Evolutionary conservation across 2,113 vertebrate genomes (phyloP), one percentile per base, ranked within the genome.

Genomic region (Neotragus pygmaeus): DNA sequence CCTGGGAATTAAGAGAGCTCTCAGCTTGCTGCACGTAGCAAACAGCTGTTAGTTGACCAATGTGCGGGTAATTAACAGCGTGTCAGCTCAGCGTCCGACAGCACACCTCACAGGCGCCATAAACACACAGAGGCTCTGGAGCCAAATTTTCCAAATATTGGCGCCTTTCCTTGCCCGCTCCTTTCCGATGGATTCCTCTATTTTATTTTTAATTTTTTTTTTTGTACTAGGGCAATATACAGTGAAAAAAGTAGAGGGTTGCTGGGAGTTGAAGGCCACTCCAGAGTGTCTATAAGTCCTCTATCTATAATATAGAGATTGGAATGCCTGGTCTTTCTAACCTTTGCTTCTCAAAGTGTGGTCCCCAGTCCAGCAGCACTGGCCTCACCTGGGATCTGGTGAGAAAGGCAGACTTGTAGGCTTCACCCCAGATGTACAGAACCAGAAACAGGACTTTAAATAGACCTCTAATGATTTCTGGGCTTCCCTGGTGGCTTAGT

Each of bases 121-220:
- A 92, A 97, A 73, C 62, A 70, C 55, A 57, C 9, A 77, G 82
- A 85, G 60, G 17, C 60, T 53, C 55, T 23, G 86, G 70, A 96
- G 90, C 57, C 78, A 94, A 39, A 53, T 86, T 91, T 93, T 49
- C 51, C 78, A 97, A 93, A 95, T 36, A 28, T 47, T 92, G 87
- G 73, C 70, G 57, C 19, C 30, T 49, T 53, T 66, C 51, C 36
- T 66, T 70, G 55, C 33, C 66, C 73, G 33, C 39, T 97, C 3
- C 7, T 91, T 43, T 80, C 87, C 78, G 1, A 51, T 13, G 30
- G 45, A 9, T 36, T 77, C 16, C 53, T 77, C 16, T 47, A 25
- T 53, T 25, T 45, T 12, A 9, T 19, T 39, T 21, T 36, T 19
- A 19, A 6, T 12, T 66, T 30, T n/a, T 53, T 78, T 53, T n/a